Conservation (phyloP, 1,140 invertebrate species). For the Panulirus ornatus region DNA sequence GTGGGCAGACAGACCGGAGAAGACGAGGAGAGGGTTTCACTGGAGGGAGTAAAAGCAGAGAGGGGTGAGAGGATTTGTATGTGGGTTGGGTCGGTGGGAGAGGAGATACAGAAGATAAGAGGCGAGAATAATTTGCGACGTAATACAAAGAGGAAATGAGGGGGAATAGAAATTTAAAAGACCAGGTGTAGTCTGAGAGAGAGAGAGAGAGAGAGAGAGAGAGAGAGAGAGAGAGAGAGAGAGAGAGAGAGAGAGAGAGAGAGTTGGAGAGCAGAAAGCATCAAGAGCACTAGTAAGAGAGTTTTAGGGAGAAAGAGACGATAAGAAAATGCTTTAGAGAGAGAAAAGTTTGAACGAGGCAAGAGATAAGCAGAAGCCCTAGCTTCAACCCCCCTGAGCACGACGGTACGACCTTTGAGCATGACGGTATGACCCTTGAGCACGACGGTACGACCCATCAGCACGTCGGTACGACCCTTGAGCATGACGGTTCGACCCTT, state of each 20-base stretch:
- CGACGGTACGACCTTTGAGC: too few species aligned
- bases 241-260: neutral
- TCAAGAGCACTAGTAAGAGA: neutral
- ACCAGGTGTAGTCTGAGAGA: too few species aligned
- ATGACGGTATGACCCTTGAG: too few species aligned
- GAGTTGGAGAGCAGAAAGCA: neutral
- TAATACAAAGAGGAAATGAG: neutral
- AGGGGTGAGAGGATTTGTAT: neutral
- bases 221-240: slow-evolving; percentile 2
- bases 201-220: slow-evolving; percentile 8
- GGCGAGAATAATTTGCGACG: neutral
- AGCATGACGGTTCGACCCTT: too few species aligned
- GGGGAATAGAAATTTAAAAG: neutral
- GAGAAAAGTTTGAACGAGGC: neutral
- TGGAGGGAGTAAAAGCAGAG: neutral
- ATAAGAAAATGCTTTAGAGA: neutral
- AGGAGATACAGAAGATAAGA: neutral
- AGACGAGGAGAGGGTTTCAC: neutral
- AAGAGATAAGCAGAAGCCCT: neutral
- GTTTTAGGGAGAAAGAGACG: neutral
- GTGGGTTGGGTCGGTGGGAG: neutral
- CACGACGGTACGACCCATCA: too few species aligned
- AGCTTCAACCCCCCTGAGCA: too few species aligned
- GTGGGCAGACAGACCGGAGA: neutral
- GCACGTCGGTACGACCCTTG: too few species aligned